Evolutionary conservation across 2,113 vertebrate genomes (phyloP), one percentile per base, ranked within the genome.

Genomic region (Acanthisitta chloris): DNA sequence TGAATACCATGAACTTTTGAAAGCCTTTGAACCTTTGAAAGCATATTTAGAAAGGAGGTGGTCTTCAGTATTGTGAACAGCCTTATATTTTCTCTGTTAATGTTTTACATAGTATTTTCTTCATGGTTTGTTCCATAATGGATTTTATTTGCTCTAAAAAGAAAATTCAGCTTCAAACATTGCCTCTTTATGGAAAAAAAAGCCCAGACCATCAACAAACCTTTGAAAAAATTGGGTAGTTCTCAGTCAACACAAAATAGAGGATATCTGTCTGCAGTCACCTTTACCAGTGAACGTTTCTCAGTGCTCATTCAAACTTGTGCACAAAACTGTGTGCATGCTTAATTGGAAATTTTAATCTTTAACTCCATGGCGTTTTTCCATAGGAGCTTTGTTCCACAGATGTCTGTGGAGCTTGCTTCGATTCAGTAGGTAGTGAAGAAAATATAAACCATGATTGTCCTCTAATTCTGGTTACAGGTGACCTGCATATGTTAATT

Each of bases 1-100:
- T 94, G 59, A 92, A 52, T 85, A 57, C 81, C 73, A 81, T 93
- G 55, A 34, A 42, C 69, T 96, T n/a, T n/a, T n/a, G n/a, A n/a
- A n/a, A n/a, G n/a, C n/a, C n/a, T n/a, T n/a, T n/a, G n/a, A n/a
- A n/a, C n/a, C n/a, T n/a, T 87, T 86, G 33, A 90, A 62, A 31
- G 33, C 54, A 8, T 58, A 14, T 86, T 59, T 94, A 54, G 33
- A 69, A 78, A 79, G 57, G 26, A 48, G 17, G 29, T 58, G 9
- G 8, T 45, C 76, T 88, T 83, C 43, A 10, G 38, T 78, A 2
- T 20, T 67, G 14, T 87, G 24, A 89, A 29, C n/a, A 88, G 43
- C 43, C 10, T 96, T 84, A 4, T 70, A 4, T 71, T 92, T 83
- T 64, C 19, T 81, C 76, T 80, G 12, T 76, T 78, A n/a, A 10